A percentile compares a stretch with the other conserved stretches of the same genome.
These are phyloP conservation scores for Thecocarcelia acutangulata DNA, from an alignment of 2,888 invertebrate species.

Conservation along the genomic window DNA sequence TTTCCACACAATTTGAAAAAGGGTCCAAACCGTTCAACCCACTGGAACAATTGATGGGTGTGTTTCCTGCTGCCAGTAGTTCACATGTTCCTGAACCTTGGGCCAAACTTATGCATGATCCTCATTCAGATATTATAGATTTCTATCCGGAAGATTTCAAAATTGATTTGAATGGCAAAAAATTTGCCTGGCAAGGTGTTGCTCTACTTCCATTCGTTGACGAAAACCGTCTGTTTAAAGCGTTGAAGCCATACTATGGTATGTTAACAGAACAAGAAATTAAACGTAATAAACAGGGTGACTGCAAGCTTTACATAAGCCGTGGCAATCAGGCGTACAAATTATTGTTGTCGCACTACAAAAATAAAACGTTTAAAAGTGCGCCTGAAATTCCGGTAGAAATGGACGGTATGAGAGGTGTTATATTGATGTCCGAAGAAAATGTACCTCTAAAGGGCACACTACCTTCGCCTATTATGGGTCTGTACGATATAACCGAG, in stretches of 20 bases:
- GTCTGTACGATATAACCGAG: conserved; percentile 84
- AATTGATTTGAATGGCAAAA: conserved; percentile 99
- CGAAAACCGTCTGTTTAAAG: conserved; percentile 92
- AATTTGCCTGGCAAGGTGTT: conserved; percentile 99
- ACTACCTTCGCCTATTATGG: conserved; percentile 87
- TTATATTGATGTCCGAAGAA: conserved; percentile 87
- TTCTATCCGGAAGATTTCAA: conserved; percentile 99
- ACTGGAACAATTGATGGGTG: conserved; percentile 99
- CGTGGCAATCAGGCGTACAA: conserved; percentile 85
- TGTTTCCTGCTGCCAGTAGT: conserved; percentile 98
- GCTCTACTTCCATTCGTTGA: conserved; percentile 99
- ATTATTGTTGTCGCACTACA: conserved; percentile 84
- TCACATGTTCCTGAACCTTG: conserved; percentile 96
- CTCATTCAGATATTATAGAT: conserved; percentile 96
- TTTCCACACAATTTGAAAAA: conserved; percentile 93
- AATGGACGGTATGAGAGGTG: conserved; percentile 92
- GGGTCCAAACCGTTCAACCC: conserved; percentile 97
- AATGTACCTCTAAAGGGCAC: conserved; percentile 87
- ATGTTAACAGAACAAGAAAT: conserved; percentile 92
- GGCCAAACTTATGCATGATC: conserved; percentile 95
- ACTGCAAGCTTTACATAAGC: conserved; percentile 92
- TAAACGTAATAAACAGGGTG: conserved; percentile 92
- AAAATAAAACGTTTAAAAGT: conserved; percentile 81
- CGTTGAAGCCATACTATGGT: conserved; percentile 90
- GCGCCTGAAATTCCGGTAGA: conserved; percentile 83